A percentile compares a stretch with the other conserved stretches of the same genome.
Evolutionary conservation across 2,797 vertebrate species (phyloP).

Genomic region (Vireo griseus): DNA sequence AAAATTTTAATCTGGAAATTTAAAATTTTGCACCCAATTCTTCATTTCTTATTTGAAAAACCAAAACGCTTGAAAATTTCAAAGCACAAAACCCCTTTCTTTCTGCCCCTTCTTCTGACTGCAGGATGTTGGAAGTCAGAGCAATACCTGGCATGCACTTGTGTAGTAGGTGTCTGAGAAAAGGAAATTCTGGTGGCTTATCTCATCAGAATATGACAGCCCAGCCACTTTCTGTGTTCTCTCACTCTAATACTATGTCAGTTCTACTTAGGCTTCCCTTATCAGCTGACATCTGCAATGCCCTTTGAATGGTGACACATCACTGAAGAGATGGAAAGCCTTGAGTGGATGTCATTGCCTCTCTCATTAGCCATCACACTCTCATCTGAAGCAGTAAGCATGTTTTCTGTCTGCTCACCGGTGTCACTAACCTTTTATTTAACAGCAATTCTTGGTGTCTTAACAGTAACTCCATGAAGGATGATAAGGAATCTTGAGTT

Average conservation of each 20-base stretch:
- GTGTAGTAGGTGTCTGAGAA: not conserved
- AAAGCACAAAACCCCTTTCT: not conserved
- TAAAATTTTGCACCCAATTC: not conserved
- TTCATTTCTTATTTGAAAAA: not conserved
- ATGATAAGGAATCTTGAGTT: not conserved
- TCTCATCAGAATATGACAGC: not conserved
- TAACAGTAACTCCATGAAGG: not conserved
- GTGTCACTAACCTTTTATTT: not conserved
- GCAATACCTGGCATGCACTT: not conserved
- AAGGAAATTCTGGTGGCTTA: not conserved
- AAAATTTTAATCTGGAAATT: not conserved
- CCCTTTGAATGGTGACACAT: not conserved
- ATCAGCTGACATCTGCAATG: not conserved
- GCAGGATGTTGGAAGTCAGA: not conserved
- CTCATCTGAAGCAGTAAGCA: not conserved
- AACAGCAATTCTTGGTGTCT: not conserved
- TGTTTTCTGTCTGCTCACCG: not conserved
- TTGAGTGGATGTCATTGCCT: not conserved
- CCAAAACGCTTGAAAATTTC: not conserved
- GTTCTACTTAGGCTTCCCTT: not conserved
- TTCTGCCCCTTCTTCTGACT: not conserved
- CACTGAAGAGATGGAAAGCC: not conserved
- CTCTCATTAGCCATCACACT: not conserved
- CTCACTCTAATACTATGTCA: not conserved
- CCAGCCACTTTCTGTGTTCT: not conserved